Conservation (phyloP, 2,113 vertebrate species). For the Ornithorhynchus anatinus region DNA sequence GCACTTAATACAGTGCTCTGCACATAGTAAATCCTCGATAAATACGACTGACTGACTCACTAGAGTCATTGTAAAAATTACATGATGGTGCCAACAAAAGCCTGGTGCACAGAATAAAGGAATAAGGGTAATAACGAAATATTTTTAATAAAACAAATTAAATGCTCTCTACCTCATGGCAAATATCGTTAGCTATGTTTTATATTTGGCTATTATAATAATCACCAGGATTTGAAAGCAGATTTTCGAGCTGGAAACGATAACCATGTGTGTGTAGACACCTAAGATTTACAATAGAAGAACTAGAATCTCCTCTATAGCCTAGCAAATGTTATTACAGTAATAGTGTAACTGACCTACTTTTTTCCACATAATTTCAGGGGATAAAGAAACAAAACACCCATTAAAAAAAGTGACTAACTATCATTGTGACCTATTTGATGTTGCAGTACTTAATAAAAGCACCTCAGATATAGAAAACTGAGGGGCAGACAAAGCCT, state of each 20-base stretch:
- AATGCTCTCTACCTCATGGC: neutral
- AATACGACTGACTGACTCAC: too few species aligned
- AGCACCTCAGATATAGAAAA: too few species aligned
- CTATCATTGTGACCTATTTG: neutral
- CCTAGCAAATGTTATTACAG: neutral
- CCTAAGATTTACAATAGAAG: neutral
- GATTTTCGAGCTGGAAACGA: neutral
- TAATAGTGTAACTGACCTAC: neutral
- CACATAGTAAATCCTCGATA: too few species aligned
- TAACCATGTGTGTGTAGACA: neutral
- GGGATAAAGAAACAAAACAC: conserved; percentile 17
- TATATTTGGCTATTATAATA: neutral
- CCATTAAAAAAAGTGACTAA: neutral
- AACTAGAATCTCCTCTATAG: neutral
- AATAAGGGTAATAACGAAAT: too few species aligned
- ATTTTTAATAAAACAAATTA: too few species aligned
- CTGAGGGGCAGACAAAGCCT: too few species aligned
- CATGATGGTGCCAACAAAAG: too few species aligned
- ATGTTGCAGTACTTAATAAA: neutral
- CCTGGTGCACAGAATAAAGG: too few species aligned
- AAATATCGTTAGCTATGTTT: neutral
- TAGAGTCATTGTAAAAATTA: too few species aligned
- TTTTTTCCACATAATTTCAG: neutral
- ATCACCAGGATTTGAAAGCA: rapidly evolving
- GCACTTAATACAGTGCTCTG: too few species aligned